Base-by-base conservation (phyloP, 2,888 invertebrate genomes). In the Malthinus flaveolus region DNA sequence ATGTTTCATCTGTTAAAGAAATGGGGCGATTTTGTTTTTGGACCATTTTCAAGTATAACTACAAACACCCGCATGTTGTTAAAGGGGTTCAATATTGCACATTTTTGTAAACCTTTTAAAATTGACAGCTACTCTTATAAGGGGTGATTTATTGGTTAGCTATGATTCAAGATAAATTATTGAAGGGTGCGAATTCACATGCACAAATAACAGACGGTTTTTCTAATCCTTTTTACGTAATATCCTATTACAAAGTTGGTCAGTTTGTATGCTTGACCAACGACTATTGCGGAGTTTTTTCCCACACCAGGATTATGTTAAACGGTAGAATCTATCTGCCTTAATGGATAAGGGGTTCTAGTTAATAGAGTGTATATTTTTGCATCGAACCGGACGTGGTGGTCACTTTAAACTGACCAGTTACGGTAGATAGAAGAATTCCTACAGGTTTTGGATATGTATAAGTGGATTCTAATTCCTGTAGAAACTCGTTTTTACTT, bases 281-380 rank as follows among this genome's bases (percentile, higher is more conserved):
- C 59, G 56, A 56, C 53, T 52, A 49, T 47, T 53, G 45, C 50
- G 46, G 53, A 54, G 47, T 36, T 49, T 61, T 63, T 63, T 63
- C 61, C 63, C 63, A 63, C 63, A 63, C 57, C 46, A 51, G 63
- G 60, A 60, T 63, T 63, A 63, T 57, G 60, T 57, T 63, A 58
- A 63, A 63, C 60, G 56, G 47, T 31, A 46, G 34, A 55, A 51
- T 15, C 59, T 62, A 62, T 62, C 59, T 61, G 35, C 51, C 44
- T 56, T 33, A 48, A 51, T 56, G 48, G 49, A 39, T 49, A 50
- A 50, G 57, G 55, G 63, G 59, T 59, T 53, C 45, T 54, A 54
- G 56, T 49, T 49, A 52, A 57, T 42, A 42, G 46, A 49, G 31
- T 23, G 44, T 49, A 48, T 62, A 51, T 46, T 55, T 59, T 59